Percentiles rank a stretch among this genome's conserved stretches.
Conservation (phyloP, 1,140 invertebrate species). For the Brachystomella parvula region DNA sequence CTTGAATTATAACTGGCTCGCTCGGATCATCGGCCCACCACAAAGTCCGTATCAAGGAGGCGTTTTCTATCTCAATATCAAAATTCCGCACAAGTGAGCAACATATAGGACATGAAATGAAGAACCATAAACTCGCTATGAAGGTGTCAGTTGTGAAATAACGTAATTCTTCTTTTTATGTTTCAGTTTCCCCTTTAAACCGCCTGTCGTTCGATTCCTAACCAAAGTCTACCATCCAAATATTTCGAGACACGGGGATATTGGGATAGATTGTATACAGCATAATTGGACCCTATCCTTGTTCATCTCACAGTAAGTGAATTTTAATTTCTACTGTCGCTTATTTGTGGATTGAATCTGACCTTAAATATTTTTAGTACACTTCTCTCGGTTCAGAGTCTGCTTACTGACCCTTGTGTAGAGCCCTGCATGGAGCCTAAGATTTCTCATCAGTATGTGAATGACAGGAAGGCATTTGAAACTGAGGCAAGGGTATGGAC, state of each 20-base stretch:
- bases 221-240: slow-evolving; percentile 92
- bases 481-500: slow-evolving; percentile 78
- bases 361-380: slow-evolving; percentile 49
- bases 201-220: slow-evolving; percentile 78
- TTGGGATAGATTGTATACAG: slow-evolving; percentile 89
- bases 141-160: background rate
- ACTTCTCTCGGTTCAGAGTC: slow-evolving; percentile 78
- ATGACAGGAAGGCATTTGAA: slow-evolving; percentile 67
- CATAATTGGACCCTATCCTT: slow-evolving; percentile 91
- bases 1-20: slow-evolving; percentile 81
- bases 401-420: slow-evolving; percentile 80
- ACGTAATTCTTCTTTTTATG: slow-evolving; percentile 31
- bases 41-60: slow-evolving; percentile 90
- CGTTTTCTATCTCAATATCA: slow-evolving; percentile 84
- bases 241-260: slow-evolving; percentile 89
- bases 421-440: slow-evolving; percentile 71
- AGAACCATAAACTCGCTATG: slow-evolving; percentile 16
- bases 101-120: background rate
- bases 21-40: slow-evolving; percentile 75
- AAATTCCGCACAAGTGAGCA: slow-evolving; percentile 63
- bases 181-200: slow-evolving; percentile 79
- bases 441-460: slow-evolving; percentile 69
- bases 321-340: background rate
- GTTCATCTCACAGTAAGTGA: slow-evolving; percentile 84
- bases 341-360: background rate